Percentiles rank a stretch among this genome's conserved stretches.
Evolutionary conservation across 2,888 invertebrate species (phyloP).

Genomic region (Mayetiola destructor): DNA sequence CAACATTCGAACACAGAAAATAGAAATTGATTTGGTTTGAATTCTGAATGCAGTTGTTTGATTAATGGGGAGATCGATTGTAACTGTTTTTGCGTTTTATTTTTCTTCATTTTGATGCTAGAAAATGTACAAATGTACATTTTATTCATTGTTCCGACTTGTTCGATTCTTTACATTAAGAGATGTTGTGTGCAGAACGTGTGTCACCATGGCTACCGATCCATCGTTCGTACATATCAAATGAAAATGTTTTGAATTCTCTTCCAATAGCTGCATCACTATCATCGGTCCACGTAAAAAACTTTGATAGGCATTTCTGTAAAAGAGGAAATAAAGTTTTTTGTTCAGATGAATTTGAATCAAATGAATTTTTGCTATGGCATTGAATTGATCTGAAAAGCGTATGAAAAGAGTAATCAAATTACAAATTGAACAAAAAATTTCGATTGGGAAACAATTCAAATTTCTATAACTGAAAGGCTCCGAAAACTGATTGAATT

Average conservation of each 20-base stretch:
- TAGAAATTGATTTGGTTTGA: too few relatives aligned
- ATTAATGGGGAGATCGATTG: constrained; percentile 1
- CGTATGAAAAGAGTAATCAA: not conserved
- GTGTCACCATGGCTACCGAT: constrained; percentile 12
- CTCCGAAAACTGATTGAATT: too few relatives aligned
- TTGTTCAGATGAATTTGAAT: constrained; percentile 8
- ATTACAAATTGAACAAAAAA: not conserved
- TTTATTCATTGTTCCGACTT: not conserved
- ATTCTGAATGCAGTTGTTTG: constrained; percentile 9
- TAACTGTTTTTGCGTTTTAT: not conserved
- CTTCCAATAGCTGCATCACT: not conserved
- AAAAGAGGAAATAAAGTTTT: constrained; percentile 1
- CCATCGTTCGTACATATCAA: not conserved
- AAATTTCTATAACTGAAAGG: too few relatives aligned
- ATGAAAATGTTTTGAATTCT: not conserved
- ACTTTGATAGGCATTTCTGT: not conserved
- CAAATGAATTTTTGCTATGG: not conserved
- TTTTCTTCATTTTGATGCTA: not conserved
- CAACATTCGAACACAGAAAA: too few relatives aligned
- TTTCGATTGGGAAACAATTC: not conserved
- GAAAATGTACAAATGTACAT: too few relatives aligned
- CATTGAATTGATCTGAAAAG: not conserved
- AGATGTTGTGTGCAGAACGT: not conserved
- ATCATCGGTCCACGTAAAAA: not conserved
- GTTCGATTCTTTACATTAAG: not conserved